Conservation (phyloP, 2,888 invertebrate genomes). For the Nemotelus nigrinus region DNA sequence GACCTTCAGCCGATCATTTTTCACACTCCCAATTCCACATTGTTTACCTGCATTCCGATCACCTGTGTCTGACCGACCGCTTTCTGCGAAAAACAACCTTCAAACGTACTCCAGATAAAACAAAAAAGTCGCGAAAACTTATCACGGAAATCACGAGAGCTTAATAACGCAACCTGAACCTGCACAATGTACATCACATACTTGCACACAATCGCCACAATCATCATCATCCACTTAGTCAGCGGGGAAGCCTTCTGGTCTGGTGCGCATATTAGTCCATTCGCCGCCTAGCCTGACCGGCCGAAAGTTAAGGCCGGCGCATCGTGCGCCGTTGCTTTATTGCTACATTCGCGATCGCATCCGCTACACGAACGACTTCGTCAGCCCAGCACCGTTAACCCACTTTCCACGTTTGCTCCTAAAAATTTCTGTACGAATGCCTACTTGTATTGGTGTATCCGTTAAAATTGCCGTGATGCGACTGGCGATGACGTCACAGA, state of each 20-base stretch:
- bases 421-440: too few species aligned
- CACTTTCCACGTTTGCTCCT: background rate
- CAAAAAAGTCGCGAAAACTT: background rate
- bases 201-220: background rate
- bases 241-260: background rate
- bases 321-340: background rate
- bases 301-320: background rate
- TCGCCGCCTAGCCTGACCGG: background rate
- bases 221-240: background rate
- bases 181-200: background rate
- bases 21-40: too few species aligned
- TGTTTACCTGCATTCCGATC: background rate
- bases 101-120: background rate
- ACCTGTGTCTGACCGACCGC: background rate
- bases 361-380: background rate
- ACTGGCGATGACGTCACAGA: too few species aligned
- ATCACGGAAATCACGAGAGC: conserved; percentile 1
- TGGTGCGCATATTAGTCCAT: background rate
- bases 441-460: too few species aligned
- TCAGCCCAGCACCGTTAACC: conserved; percentile 24
- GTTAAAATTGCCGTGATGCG: too few species aligned
- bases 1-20: too few species aligned
- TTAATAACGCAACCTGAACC: background rate
- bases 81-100: conserved; percentile 3
- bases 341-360: background rate